Evolutionary conservation across 2,113 vertebrate genomes (phyloP).

Genomic region (Nymphicus hollandicus): DNA sequence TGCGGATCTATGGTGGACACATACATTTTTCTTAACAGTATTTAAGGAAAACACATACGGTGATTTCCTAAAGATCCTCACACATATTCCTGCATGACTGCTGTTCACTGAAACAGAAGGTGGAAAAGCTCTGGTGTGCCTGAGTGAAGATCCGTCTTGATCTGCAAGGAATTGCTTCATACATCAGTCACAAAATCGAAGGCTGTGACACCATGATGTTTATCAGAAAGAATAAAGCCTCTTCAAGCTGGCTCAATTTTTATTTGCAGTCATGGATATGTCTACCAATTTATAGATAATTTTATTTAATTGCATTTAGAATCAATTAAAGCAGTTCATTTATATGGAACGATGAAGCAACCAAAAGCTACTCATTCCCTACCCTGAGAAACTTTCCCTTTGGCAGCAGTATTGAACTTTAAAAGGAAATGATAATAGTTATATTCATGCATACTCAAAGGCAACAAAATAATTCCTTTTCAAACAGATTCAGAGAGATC

Average conservation of each 20-base stretch:
- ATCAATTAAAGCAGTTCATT: neutral
- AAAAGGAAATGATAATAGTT: neutral
- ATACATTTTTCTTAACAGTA: neutral
- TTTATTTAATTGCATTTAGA: conserved; percentile 21
- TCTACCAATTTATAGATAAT: neutral
- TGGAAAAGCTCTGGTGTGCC: neutral
- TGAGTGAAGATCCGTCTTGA: neutral
- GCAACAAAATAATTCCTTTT: neutral
- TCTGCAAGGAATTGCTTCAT: neutral
- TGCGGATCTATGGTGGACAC: neutral
- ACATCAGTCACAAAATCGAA: neutral
- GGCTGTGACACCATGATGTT: neutral
- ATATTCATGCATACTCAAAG: neutral
- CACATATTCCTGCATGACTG: neutral
- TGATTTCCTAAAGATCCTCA: neutral
- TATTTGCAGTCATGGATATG: neutral
- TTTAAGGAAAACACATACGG: neutral
- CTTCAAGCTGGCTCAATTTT: neutral
- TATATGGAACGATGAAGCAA: neutral
- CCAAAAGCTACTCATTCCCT: neutral
- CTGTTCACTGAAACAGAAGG: neutral
- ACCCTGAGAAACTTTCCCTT: neutral
- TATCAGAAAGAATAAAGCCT: neutral
- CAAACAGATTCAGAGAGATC: neutral
- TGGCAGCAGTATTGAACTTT: neutral